These are phyloP conservation scores for Invenusta paracnida DNA, from an alignment of 2,888 invertebrate species.

Conservation along the genomic window DNA sequence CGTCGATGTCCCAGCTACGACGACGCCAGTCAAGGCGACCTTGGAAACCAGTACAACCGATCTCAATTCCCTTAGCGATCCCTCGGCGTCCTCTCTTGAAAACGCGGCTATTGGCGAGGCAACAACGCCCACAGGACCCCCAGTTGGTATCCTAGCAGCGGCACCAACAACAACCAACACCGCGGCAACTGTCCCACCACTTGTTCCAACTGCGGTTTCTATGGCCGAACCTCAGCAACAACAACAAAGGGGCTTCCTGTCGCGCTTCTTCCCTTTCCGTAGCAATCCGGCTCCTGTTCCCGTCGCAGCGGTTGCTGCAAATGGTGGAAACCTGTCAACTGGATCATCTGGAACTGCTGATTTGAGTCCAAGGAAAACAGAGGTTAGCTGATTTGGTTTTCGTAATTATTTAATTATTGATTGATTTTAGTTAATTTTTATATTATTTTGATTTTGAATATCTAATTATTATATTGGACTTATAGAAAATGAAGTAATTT, in stretches of 20 bases:
- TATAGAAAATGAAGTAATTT: too few relatives aligned
- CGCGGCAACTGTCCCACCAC: neutral
- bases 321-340: neutral
- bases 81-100: neutral
- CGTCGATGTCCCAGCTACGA: too few relatives aligned
- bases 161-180: neutral
- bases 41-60: too few relatives aligned
- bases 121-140: neutral
- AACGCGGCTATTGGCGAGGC: neutral
- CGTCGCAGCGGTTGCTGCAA: neutral
- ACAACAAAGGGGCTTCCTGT: slow-evolving; percentile 23
- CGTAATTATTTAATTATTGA: too few relatives aligned
- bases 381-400: too few relatives aligned
- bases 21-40: too few relatives aligned
- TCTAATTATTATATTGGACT: too few relatives aligned
- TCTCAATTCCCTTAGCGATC: too few relatives aligned
- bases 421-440: neutral
- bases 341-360: too few relatives aligned
- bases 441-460: neutral
- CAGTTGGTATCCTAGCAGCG: neutral
- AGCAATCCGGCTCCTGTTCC: neutral
- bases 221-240: neutral
- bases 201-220: neutral
- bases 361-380: too few relatives aligned
- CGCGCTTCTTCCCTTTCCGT: slow-evolving; percentile 35